phyloP scores from a whole-genome alignment of 2,888 invertebrate genomes.

The Caenorhabditis parvicauda region DNA sequence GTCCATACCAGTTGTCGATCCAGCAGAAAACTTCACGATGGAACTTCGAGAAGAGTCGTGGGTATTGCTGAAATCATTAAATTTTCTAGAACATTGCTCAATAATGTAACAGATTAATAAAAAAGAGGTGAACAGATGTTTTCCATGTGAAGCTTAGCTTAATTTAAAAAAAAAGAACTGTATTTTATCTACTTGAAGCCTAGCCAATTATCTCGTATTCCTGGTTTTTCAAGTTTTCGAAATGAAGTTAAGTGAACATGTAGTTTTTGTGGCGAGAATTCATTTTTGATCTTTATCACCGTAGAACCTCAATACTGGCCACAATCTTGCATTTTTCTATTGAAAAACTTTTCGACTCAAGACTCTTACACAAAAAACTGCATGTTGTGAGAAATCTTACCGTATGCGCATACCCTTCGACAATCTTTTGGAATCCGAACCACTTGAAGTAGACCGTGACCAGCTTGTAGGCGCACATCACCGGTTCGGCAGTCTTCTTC shows the following conservation, averaged over 20 bases:
- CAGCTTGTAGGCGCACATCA: conserved; percentile 97
- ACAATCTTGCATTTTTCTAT: not conserved
- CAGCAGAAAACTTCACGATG: conserved; percentile 99
- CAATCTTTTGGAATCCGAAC: conserved; percentile 87
- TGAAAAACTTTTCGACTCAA: not conserved
- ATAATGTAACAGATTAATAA: not conserved
- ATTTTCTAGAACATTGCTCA: not conserved
- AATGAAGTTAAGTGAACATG: too few species aligned
- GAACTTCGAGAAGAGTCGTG: conserved; percentile 90
- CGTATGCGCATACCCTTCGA: conserved; percentile 71
- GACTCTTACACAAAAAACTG: not conserved
- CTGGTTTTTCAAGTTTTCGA: too few species aligned
- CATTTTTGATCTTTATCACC: not conserved
- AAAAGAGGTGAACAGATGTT: not conserved
- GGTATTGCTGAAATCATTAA: conserved; percentile 56
- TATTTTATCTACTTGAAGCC: too few species aligned
- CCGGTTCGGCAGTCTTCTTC: conserved; percentile 62
- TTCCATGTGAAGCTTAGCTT: too few species aligned
- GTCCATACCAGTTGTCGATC: conserved; percentile 95
- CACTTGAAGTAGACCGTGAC: conserved; percentile 97
- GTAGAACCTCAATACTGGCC: not conserved
- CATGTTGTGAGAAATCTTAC: too few species aligned
- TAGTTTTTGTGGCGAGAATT: not conserved
- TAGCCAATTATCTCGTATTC: too few species aligned
- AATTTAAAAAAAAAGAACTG: too few species aligned